Percentiles rank a stretch among this genome's conserved stretches.
These are phyloP conservation scores for Petrolisthes cinctipes DNA, from an alignment of 2,888 invertebrate genomes.

Conservation along the genomic window DNA sequence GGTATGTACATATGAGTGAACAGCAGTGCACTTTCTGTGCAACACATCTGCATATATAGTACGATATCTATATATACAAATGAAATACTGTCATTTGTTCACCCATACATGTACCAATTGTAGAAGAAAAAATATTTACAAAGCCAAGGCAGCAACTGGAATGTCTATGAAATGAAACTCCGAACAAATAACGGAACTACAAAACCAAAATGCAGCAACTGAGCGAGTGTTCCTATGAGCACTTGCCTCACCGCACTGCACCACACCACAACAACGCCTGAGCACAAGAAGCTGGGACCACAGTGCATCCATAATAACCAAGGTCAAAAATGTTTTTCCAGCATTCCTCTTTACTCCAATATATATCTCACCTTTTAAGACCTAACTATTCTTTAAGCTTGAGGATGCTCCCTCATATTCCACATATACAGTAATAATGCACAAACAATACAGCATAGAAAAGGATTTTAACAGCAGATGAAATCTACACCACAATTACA, in stretches of 20 bases:
- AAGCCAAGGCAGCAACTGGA: constrained; percentile 55
- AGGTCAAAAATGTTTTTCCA: neutral
- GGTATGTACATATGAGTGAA: neutral
- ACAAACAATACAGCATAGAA: too few relatives aligned
- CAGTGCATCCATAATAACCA: neutral
- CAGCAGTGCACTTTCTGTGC: constrained; percentile 16
- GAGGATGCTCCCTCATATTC: too few relatives aligned
- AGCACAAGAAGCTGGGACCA: constrained; percentile 13
- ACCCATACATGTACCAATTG: constrained; percentile 37
- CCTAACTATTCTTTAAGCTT: too few relatives aligned
- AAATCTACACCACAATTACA: too few relatives aligned
- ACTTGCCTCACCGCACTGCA: neutral
- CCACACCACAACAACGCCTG: constrained; percentile 18
- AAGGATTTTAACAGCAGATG: too few relatives aligned
- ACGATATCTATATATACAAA: constrained; percentile 20
- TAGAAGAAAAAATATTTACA: constrained; percentile 34
- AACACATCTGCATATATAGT: constrained; percentile 36
- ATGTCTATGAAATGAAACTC: constrained; percentile 32
- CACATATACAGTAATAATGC: too few relatives aligned
- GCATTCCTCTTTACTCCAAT: too few relatives aligned
- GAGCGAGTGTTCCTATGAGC: neutral
- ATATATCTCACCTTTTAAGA: too few relatives aligned
- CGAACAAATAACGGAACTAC: constrained; percentile 32
- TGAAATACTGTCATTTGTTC: neutral
- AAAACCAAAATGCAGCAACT: constrained; percentile 23